Evolutionary conservation across 1,140 invertebrate genomes (phyloP).

Genomic region (Drosophila varians): DNA sequence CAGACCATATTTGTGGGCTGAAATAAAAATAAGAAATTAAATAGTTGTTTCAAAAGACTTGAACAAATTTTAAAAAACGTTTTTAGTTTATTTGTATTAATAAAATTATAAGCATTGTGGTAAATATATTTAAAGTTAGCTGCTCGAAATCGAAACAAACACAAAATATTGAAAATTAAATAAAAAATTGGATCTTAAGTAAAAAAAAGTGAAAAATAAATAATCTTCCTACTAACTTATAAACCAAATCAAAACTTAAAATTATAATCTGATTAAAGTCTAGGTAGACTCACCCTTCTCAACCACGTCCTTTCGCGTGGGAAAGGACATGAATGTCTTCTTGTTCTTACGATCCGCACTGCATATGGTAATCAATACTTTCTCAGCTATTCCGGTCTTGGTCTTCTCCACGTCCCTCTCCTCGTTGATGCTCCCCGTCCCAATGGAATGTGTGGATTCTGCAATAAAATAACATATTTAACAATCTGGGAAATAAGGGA

Average conservation of each 20-base stretch:
- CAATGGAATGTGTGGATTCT: conserved; percentile 54
- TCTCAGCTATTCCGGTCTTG: conserved; percentile 53
- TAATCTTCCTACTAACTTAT: neutral
- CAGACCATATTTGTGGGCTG: conserved; percentile 69
- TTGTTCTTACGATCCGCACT: conserved; percentile 70
- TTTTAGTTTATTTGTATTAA: too few species aligned
- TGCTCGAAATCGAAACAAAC: too few species aligned
- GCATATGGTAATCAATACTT: conserved; percentile 75
- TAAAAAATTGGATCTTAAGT: neutral
- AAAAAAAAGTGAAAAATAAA: neutral
- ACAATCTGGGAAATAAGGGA: neutral
- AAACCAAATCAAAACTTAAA: neutral
- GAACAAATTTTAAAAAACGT: too few species aligned
- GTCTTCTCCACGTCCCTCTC: conserved; percentile 48
- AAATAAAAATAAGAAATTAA: neutral
- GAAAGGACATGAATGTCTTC: conserved; percentile 72
- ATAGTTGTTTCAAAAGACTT: too few species aligned
- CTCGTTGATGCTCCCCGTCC: conserved; percentile 3
- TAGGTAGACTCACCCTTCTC: conserved; percentile 54
- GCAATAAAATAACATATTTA: neutral
- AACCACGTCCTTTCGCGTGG: conserved; percentile 68
- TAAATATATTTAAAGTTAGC: too few species aligned
- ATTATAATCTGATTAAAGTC: neutral
- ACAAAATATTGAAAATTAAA: too few species aligned
- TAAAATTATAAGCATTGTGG: too few species aligned